phyloP scores from a whole-genome alignment of 1,140 invertebrate genomes.

The Drosophila sturtevanti region DNA sequence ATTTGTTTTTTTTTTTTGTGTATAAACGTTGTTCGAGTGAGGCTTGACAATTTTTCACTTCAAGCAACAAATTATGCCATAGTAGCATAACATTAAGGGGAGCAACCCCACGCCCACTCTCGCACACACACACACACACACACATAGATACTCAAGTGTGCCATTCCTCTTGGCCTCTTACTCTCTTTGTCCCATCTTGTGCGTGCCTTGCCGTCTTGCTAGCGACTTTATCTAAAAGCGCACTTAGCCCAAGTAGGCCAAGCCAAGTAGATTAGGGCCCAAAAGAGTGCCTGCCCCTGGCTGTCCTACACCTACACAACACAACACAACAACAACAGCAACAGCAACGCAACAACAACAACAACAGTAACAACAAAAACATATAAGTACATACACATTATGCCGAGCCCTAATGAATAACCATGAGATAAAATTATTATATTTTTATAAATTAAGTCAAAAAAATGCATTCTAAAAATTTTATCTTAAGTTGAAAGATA shows the following conservation, averaged over 20 bases:
- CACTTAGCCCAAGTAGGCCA: conserved; percentile 79
- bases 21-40: conserved; percentile 66
- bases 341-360: not conserved
- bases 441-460: conserved; percentile 4
- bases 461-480: not conserved
- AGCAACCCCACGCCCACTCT: conserved; percentile 47
- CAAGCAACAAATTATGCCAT: conserved; percentile 78
- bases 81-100: conserved; percentile 73
- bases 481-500: not conserved
- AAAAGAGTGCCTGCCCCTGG: conserved; percentile 46
- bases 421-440: conserved; percentile 10
- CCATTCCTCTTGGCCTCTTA: not conserved
- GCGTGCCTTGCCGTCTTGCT: conserved; percentile 66
- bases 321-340: not conserved
- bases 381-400: conserved; percentile 3
- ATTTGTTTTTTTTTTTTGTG: conserved; percentile 45
- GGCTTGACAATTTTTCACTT: conserved; percentile 78
- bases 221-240: conserved; percentile 79
- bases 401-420: not conserved
- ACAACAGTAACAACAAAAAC: not conserved
- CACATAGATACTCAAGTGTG: conserved; percentile 18
- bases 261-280: conserved; percentile 75
- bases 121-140: not conserved
- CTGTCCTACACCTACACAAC: not conserved
- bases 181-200: conserved; percentile 28